Conservation (phyloP, 2,797 vertebrate species). For the Dromococcyx pavoninus region DNA sequence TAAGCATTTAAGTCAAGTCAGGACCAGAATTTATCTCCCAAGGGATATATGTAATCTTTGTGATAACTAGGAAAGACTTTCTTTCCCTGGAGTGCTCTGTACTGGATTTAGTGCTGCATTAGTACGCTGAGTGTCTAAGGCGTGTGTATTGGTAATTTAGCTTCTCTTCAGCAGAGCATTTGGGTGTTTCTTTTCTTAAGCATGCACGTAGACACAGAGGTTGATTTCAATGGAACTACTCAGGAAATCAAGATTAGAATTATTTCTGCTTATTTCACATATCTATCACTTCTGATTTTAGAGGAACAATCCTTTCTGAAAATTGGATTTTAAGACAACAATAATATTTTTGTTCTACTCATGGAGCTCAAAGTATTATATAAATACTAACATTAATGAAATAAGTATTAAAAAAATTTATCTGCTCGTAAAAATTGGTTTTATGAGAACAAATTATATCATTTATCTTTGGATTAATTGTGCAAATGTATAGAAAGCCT, state of each 20-base stretch:
- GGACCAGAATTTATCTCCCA: constrained; percentile 1
- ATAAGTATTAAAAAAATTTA: background rate
- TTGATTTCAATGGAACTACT: constrained; percentile 9
- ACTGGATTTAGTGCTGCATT: constrained; percentile 26
- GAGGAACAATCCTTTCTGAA: constrained; percentile 4
- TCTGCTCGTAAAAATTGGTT: background rate
- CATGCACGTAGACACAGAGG: background rate
- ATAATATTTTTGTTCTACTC: background rate
- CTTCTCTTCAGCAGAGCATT: constrained; percentile 1
- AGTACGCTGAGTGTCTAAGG: background rate
- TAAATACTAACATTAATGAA: background rate
- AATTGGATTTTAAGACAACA: background rate
- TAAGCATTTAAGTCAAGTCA: constrained; percentile 36
- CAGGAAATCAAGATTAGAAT: background rate
- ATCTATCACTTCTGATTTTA: constrained; percentile 1
- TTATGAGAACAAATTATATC: background rate
- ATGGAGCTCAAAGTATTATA: background rate
- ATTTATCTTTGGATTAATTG: background rate
- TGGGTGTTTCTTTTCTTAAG: constrained; percentile 23
- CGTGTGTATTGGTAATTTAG: constrained; percentile 14
- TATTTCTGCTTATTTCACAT: constrained; percentile 19
- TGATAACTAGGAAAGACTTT: constrained; percentile 17
- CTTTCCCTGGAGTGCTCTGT: constrained; percentile 13
- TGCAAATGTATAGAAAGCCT: background rate
- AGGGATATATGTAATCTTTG: constrained; percentile 6